Evolutionary conservation across 2,113 vertebrate species (phyloP).

Genomic region (Proteles cristata): DNA sequence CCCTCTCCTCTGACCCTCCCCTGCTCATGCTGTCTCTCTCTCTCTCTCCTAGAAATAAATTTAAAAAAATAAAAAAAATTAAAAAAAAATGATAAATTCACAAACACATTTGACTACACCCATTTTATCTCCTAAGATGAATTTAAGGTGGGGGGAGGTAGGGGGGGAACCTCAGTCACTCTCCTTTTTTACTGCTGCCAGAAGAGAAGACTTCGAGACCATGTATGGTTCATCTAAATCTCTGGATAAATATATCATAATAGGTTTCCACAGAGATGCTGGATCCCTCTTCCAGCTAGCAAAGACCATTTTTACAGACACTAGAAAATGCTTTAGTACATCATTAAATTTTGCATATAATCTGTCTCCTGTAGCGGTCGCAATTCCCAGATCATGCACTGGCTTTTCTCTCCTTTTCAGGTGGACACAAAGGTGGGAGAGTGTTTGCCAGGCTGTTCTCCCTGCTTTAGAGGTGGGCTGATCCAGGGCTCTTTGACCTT

Average conservation of each 20-base stretch:
- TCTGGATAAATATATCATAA: constrained; percentile 35
- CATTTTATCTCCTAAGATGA: constrained; percentile 39
- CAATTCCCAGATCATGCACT: background rate
- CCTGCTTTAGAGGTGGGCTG: background rate
- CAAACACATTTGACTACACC: background rate
- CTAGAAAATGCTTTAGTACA: background rate
- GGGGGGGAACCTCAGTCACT: background rate
- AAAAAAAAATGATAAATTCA: constrained; percentile 61
- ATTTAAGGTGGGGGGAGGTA: constrained; percentile 18
- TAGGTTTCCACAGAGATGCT: background rate
- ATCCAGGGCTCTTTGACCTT: background rate
- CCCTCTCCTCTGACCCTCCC: too few relatives aligned
- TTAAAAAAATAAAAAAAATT: too few relatives aligned
- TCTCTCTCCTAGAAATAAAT: too few relatives aligned
- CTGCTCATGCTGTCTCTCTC: too few relatives aligned
- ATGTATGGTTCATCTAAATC: background rate
- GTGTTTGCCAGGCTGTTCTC: background rate
- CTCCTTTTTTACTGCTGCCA: constrained; percentile 8
- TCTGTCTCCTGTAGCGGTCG: background rate
- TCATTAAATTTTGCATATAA: constrained; percentile 14
- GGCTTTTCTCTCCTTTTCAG: background rate
- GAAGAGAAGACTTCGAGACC: constrained; percentile 34
- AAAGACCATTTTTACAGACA: background rate
- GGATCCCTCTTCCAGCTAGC: background rate
- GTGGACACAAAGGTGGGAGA: constrained; percentile 16